A percentile compares a stretch with the other conserved stretches of the same genome.
phyloP scores from a whole-genome alignment of 2,888 invertebrate genomes.

The Nipponacmea schrenckii region DNA sequence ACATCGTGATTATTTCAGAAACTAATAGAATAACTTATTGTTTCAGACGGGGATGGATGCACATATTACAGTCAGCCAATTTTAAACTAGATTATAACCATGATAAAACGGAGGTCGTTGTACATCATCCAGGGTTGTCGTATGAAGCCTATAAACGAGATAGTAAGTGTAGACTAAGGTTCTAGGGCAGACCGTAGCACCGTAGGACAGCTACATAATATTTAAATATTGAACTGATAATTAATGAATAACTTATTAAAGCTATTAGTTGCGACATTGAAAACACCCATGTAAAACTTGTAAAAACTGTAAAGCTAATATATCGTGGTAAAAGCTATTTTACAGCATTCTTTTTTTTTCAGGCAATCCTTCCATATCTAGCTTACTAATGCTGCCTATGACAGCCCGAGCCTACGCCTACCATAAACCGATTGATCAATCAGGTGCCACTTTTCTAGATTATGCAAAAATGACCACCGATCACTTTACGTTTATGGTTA shows the following conservation, averaged over 20 bases:
- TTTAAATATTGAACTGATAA: neutral
- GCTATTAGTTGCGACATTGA: too few species aligned
- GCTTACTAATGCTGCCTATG: conserved; percentile 37
- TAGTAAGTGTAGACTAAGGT: neutral
- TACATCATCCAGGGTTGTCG: conserved; percentile 13
- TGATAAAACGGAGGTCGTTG: conserved; percentile 4
- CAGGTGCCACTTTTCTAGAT: conserved; percentile 41
- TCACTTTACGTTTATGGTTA: conserved; percentile 40
- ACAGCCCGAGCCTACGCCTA: conserved; percentile 39
- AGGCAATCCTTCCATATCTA: conserved; percentile 20
- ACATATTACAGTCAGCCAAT: neutral
- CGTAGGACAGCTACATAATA: neutral
- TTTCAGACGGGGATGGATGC: neutral
- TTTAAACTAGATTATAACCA: conserved; percentile 8
- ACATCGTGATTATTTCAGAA: too few species aligned
- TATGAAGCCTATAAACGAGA: conserved; percentile 17
- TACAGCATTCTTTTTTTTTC: neutral
- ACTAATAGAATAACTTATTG: too few species aligned
- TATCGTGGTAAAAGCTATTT: too few species aligned
- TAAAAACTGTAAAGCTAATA: too few species aligned
- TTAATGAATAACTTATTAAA: too few species aligned
- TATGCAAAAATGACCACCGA: conserved; percentile 42
- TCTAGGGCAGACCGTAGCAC: too few species aligned
- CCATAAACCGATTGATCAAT: conserved; percentile 37
- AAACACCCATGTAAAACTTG: too few species aligned